Evolutionary conservation across 1,140 invertebrate genomes (phyloP), one percentile per base, ranked within the genome.

Genomic region (Protaetia brevitarsis): DNA sequence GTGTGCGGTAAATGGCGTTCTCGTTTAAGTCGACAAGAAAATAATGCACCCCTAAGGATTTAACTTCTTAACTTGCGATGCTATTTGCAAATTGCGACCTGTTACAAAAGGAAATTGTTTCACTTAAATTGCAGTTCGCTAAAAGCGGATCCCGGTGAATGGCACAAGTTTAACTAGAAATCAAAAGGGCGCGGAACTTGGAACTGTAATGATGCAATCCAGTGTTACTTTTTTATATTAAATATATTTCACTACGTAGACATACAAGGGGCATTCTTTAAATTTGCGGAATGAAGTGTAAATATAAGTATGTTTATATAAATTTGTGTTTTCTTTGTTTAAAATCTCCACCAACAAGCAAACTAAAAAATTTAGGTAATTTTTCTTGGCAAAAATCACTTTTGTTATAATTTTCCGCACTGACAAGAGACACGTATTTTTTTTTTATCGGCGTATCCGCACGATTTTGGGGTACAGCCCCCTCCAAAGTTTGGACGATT

Each of bases 51-150:
- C 41, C 41, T 51, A 51, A 10, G 41, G 16, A 51, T 16, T 51
- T 51, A 51, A 19, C 19, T 51, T 51, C 41, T 51, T 51, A 23
- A 51, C 41, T 19, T 51, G 41, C 13, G 11, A 16, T 19, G 41
- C 41, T 51, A 51, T 51, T 51, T 51, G 41, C 41, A 51, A 51
- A 51, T 51, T 51, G 41, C 41, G 16, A 51, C 41, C 6, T 51
- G 41, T 51, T 51, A 51, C 41, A 51, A 51, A 51, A 51, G 41
- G 16, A 51, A 51, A 51, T 51, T 51, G 41, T 51, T 51, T 51
- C 19, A 51, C 19, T 51, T n/a, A 51, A 51, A 51, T 51, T 51
- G 41, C 41, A 51, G 41, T 51, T 51, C 41, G 16, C 16, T 51
- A 23, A 16, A 19, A 51, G 26, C 41, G 41, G 26, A 51, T 16